A percentile compares a stretch with the other conserved stretches of the same genome.
phyloP scores from a whole-genome alignment of 2,888 invertebrate species.

The Reticulitermes lucifugus region DNA sequence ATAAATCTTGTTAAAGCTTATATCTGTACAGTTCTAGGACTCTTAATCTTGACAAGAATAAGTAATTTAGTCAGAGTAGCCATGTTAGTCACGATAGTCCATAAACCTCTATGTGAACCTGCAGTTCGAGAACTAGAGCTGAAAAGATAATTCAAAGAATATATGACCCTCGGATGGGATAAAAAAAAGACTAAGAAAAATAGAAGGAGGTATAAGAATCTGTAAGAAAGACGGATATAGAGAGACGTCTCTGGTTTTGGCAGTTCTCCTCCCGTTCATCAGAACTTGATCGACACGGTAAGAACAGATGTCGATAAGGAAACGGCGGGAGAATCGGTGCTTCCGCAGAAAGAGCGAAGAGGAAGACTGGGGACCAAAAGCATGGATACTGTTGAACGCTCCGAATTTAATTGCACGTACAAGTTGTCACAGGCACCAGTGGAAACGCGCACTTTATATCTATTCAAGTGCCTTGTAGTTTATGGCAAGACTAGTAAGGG shows the following conservation, averaged over 20 bases:
- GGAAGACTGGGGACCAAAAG: too few species aligned
- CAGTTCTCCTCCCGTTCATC: background rate
- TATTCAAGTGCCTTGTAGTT: too few species aligned
- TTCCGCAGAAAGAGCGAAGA: too few species aligned
- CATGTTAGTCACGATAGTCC: constrained; percentile 33
- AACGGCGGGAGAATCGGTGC: background rate
- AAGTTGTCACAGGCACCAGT: too few species aligned
- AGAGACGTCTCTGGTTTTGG: background rate
- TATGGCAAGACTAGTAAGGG: too few species aligned
- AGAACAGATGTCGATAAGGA: constrained; percentile 16
- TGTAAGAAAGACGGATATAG: constrained; percentile 26
- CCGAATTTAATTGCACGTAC: too few species aligned
- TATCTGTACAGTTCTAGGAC: too few species aligned
- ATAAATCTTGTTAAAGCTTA: too few species aligned
- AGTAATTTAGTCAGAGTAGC: background rate
- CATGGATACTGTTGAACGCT: too few species aligned
- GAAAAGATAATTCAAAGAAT: too few species aligned
- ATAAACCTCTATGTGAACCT: constrained; percentile 44
- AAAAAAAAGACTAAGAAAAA: background rate
- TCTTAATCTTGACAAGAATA: background rate
- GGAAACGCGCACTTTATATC: too few species aligned
- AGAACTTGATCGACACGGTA: constrained; percentile 31
- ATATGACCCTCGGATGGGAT: too few species aligned
- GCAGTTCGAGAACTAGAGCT: constrained; percentile 36
- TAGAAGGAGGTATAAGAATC: background rate